phyloP scores from a whole-genome alignment of 2,797 vertebrate species.

The Spinus pinus region DNA sequence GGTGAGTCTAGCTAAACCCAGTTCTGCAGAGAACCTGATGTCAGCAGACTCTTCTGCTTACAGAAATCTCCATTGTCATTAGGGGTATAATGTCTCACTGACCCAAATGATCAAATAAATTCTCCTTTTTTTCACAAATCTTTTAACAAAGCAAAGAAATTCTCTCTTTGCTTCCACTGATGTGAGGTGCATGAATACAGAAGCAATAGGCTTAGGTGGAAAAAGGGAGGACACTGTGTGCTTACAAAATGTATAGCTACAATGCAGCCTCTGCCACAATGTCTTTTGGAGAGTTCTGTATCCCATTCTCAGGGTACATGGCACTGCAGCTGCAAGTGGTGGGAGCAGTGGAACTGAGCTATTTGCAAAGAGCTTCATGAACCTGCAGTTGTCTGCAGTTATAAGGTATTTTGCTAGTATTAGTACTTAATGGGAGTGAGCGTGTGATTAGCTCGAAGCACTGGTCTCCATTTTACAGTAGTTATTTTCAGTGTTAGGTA shows the following conservation, averaged over 20 bases:
- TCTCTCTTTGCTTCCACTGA: background rate
- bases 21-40: background rate
- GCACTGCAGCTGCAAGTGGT: background rate
- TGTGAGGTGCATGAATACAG: background rate
- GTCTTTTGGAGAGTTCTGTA: background rate
- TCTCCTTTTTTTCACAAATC: background rate
- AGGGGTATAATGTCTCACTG: background rate
- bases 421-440: background rate
- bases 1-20: background rate
- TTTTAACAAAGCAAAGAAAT: background rate
- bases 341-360: background rate
- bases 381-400: background rate
- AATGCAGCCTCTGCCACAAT: background rate
- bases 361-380: background rate
- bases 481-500: background rate
- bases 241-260: background rate
- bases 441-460: background rate
- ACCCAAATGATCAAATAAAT: background rate
- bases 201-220: background rate
- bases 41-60: background rate
- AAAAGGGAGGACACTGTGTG: background rate
- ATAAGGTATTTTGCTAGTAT: background rate
- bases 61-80: background rate
- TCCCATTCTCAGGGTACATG: fast-evolving
- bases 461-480: background rate